Evolutionary conservation across 1,140 invertebrate species (phyloP), one percentile per base, ranked within the genome.

Genomic region (Magallana angulata): DNA sequence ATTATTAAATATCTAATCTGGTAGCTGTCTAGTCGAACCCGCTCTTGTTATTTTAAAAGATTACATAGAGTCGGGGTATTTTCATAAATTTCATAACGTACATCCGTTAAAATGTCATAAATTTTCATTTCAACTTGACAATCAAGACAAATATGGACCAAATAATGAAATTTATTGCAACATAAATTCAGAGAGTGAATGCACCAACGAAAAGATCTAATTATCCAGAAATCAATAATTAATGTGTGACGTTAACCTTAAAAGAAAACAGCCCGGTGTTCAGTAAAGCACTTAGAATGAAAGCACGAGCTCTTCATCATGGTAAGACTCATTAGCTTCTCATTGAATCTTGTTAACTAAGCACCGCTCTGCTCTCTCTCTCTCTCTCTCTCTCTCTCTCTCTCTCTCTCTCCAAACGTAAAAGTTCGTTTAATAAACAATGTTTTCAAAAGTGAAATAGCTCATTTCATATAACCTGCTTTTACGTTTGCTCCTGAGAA

Each of bases 111-210:
- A 18, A 16, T 14, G 14, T 14, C 16, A 71, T 71, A 71, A 30
- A 30, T 71, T 24, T 71, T 71, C 24, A 71, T 71, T 30, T 36
- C 12, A 71, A 71, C 68, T 71, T 71, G 68, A 71, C 68, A 71
- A 71, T 30, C 24, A 71, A 71, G 68, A 7, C 68, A 71, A 9
- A 24, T 30, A 71, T 30, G 24, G 24, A 11, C 18, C 7, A 36
- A 30, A 71, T 71, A 71, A 71, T 71, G 68, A 12, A 24, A 71
- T 71, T 36, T 71, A 71, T 36, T 71, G 68, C 68, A 30, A 30
- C 24, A 48, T 1, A 71, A 71, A 62, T 30, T 30, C 7, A 71
- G 68, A 30, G 68, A 36, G 60, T 7, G 24, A 71, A 71, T 30
- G 68, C 24, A 30, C 24, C 68, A 12, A 71, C 68, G 68, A 71